A percentile compares a stretch with the other conserved stretches of the same genome.
Evolutionary conservation across 2,113 vertebrate species (phyloP).

Genomic region (Origma solitaria): DNA sequence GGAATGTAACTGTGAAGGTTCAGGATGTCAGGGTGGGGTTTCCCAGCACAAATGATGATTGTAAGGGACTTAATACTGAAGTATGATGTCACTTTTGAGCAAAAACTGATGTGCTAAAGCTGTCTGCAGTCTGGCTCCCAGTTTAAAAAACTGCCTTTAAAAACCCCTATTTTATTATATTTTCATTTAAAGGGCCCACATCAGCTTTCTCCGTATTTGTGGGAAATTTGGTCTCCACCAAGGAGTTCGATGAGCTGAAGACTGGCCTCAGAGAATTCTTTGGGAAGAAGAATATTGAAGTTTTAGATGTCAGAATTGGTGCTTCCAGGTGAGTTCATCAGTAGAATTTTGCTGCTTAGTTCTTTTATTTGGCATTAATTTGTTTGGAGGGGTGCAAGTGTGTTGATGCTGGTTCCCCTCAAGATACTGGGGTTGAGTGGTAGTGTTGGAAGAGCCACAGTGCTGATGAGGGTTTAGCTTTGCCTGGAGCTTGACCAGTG

Average conservation of each 20-base stretch:
- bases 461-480: not conserved
- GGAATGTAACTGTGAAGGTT: not conserved
- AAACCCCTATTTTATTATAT: rapidly evolving
- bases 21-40: not conserved
- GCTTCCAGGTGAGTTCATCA: conserved; percentile 76
- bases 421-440: not conserved
- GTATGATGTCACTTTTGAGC: conserved; percentile 67
- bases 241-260: conserved; percentile 87
- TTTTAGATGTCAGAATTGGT: conserved; percentile 84
- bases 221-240: conserved; percentile 81
- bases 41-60: conserved; percentile 70
- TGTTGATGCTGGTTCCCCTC: not conserved
- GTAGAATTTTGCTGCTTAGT: not conserved
- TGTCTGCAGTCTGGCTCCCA: not conserved
- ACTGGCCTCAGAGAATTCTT: conserved; percentile 82
- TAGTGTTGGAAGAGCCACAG: rapidly evolving
- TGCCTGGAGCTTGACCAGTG: not conserved
- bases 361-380: not conserved
- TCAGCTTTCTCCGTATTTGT: conserved; percentile 81
- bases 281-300: conserved; percentile 82
- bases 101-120: conserved; percentile 70
- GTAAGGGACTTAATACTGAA: conserved; percentile 86
- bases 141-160: not conserved
- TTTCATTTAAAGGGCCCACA: conserved; percentile 18
- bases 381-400: not conserved